Base-by-base conservation (phyloP, 2,888 invertebrate genomes). In the Dugesia japonica region DNA sequence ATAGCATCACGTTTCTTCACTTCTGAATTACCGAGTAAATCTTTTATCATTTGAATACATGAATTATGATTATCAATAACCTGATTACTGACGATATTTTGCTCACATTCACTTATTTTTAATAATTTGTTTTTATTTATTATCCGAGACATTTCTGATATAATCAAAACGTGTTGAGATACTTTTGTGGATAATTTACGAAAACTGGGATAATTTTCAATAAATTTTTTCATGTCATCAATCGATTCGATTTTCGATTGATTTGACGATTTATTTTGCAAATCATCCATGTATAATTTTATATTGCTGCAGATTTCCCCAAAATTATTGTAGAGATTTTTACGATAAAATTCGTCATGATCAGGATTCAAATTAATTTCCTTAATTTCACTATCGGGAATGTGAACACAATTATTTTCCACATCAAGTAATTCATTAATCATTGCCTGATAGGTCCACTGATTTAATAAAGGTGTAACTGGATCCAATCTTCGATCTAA, bases 391-490 rank as follows among this genome's bases (percentile, higher is more conserved):
- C 20, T 31, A 71, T 90, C 92, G 17, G 91, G 89, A 28, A 92
- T 88, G 33, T 28, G 26, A 28, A 98, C 94, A 77, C 95, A 89
- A 86, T 94, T 94, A 85, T 94, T 94, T 82, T 89, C 89, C 79
- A 99, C 94, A 0, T 90, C 90, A 71, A 99, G 85, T 75, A 98
- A 85, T 85, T 99, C 97, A 85, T 99, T 98, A 13, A 99, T 94
- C 98, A 99, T 98, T 0, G 98, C 98, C 85, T 99, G 97, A 86
- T 99, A 99, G 0, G 97, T 98, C 98, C 98, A 99, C 88, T 94
- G 88, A 85, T 92, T 94, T 31, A 99, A 86, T 76, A 99, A 85
- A 0, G 98, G 98, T 0, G 98, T 95, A 7, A 97, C 90, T 0
- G 94, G 91, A 86, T 99, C 98, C 83, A 92, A 92, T 80, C 92